Base-by-base conservation (phyloP, 2,888 invertebrate species). In the Stenodema calcarata region DNA sequence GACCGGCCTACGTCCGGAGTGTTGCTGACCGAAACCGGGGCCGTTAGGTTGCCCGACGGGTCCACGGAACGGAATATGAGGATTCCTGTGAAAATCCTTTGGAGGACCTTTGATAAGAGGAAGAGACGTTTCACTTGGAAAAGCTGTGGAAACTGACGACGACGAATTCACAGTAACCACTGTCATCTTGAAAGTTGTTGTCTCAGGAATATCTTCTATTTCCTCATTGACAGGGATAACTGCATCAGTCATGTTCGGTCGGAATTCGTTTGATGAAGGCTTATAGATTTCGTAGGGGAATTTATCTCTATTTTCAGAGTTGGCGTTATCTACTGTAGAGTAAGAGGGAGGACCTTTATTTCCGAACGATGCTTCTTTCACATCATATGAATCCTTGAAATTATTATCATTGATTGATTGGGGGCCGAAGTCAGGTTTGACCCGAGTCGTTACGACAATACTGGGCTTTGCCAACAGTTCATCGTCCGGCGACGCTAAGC, bases 391-490 rank as follows among this genome's bases (percentile, higher is more conserved):
- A 18, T 84, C 84, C 16, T 83, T 83, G 16, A 73, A 73, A 62
- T 54, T 76, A 41, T 78, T 16, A 28, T 83, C 76, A n/a, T 70
- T 83, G 41, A 88, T 73, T 12, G 87, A 87, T 35, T 88, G 88
- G 16, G 87, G 87, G 27, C 80, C 76, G 23, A 88, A 88, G 44
- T 93, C 93, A 88, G 94, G 94, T 90, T 93, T 92, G 90, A 94
- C 92, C 90, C 94, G 92, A 88, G 93, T 94, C 90, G 93, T 93
- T 91, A 95, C 94, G 91, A 93, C 93, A 90, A 94, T 93, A 81
- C 95, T 95, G 84, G 93, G 92, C 89, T 92, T 92, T 41, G 92
- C 92, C 88, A 92, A 92, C 83, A 93, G 91, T 89, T 93, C 93
- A 73, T 88, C 87, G 69, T 88, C 87, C 23, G 90, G 90, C 16